These are phyloP conservation scores for Nemopilema nomurai DNA, from an alignment of 30 jellyfish, hydroid and myxozoan species.

Conservation along the genomic window DNA sequence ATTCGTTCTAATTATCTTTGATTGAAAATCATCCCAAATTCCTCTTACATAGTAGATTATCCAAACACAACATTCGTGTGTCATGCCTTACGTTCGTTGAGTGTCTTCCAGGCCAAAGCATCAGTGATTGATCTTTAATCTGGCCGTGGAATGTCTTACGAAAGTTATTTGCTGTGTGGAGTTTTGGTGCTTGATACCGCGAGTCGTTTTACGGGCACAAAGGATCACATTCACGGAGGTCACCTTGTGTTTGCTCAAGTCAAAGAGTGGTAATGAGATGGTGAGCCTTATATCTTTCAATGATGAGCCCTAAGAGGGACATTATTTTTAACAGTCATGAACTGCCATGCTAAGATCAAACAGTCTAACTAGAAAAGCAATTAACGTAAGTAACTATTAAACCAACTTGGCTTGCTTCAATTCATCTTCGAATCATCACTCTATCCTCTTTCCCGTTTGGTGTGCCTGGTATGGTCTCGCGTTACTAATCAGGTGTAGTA, in stretches of 20 bases:
- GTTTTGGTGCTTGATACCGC: background rate
- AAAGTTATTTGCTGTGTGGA: background rate
- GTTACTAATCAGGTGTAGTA: conserved; percentile 22
- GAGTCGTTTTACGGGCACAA: background rate
- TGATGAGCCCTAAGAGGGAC: background rate
- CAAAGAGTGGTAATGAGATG: background rate
- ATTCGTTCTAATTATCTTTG: too few relatives aligned
- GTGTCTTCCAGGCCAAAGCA: too few relatives aligned
- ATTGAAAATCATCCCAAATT: too few relatives aligned
- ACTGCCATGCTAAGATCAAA: background rate
- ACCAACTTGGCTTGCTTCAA: conserved; percentile 20
- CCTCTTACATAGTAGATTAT: too few relatives aligned
- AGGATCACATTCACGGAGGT: background rate
- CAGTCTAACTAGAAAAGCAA: background rate
- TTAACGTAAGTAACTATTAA: background rate
- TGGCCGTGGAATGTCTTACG: background rate
- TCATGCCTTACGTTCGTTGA: too few relatives aligned
- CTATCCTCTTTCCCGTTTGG: conserved; percentile 24
- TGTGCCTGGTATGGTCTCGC: background rate
- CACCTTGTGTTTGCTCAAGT: background rate
- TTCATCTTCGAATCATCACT: conserved; percentile 1
- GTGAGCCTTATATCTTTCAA: background rate
- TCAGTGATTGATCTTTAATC: background rate
- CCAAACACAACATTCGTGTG: too few relatives aligned
- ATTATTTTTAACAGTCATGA: conserved; percentile 2